Conservation (phyloP, 2,113 vertebrate genomes). For the Psilopsiagon aurifrons region DNA sequence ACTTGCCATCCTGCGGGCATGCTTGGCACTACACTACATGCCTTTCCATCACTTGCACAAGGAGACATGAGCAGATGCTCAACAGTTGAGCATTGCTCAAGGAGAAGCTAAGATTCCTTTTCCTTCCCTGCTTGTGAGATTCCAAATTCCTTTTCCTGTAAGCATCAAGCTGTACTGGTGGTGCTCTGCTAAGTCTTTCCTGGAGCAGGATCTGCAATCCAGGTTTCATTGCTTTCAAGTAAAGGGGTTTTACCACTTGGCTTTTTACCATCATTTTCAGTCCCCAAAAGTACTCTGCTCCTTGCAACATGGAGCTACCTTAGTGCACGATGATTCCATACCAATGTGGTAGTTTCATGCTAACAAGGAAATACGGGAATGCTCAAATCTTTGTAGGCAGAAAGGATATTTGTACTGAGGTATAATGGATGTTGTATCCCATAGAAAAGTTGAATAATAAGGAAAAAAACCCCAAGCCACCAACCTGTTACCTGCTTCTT, state of each 20-base stretch:
- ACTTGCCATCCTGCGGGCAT: not conserved
- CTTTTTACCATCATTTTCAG: not conserved
- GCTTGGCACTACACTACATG: not conserved
- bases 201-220: not conserved
- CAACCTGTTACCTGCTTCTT: conserved; percentile 16
- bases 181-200: not conserved
- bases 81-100: not conserved
- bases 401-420: conserved; percentile 24
- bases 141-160: not conserved
- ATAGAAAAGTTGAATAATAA: not conserved
- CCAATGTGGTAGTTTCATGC: not conserved
- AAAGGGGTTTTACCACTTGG: not conserved
- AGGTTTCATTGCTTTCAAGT: not conserved
- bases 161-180: not conserved
- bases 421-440: conserved; percentile 14
- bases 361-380: not conserved
- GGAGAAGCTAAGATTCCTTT: not conserved
- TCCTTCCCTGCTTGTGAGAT: not conserved
- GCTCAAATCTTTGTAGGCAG: not conserved
- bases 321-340: not conserved
- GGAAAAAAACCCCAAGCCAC: not conserved
- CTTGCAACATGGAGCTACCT: not conserved
- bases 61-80: not conserved
- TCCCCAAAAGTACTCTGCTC: not conserved
- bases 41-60: not conserved